Percentiles rank a stretch among this genome's conserved stretches.
These are phyloP conservation scores for Drosophila yakuba DNA, from an alignment of 1,140 invertebrate genomes.

Conservation along the genomic window DNA sequence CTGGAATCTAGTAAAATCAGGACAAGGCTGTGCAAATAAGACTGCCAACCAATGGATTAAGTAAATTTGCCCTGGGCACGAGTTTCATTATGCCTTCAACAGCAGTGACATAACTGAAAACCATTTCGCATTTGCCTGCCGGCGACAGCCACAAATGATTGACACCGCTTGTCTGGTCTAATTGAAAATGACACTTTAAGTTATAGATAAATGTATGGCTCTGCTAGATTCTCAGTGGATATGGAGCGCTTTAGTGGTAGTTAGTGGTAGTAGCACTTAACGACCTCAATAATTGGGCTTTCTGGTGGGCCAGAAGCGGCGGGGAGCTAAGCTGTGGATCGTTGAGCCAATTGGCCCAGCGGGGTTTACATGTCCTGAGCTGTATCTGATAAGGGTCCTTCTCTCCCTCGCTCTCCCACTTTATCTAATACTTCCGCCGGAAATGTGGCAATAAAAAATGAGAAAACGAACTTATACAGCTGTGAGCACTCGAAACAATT, in stretches of 20 bases:
- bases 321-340: slow-evolving; percentile 16
- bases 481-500: no score
- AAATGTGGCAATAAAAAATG: slow-evolving; percentile 53
- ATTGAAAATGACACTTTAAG: slow-evolving; percentile 18
- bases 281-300: slow-evolving; percentile 38
- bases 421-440: neutral
- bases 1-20: slow-evolving; percentile 4
- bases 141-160: slow-evolving; percentile 24
- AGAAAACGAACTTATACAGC: slow-evolving; percentile 10
- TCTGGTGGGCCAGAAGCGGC: slow-evolving; percentile 47
- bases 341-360: slow-evolving; percentile 61
- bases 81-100: slow-evolving; percentile 47
- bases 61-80: slow-evolving; percentile 47
- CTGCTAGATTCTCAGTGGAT: slow-evolving; percentile 2
- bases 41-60: slow-evolving; percentile 48
- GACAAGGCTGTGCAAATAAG: neutral
- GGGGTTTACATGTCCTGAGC: slow-evolving; percentile 26
- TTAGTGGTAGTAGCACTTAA: slow-evolving; percentile 27
- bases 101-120: slow-evolving; percentile 50
- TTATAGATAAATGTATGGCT: no score
- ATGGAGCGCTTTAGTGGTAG: slow-evolving; percentile 25
- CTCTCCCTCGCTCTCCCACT: neutral
- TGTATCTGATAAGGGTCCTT: slow-evolving; percentile 17
- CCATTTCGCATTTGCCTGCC: slow-evolving; percentile 17
- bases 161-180: slow-evolving; percentile 21